Conservation (phyloP, 2,888 invertebrate genomes). For the Thyatira batis region DNA sequence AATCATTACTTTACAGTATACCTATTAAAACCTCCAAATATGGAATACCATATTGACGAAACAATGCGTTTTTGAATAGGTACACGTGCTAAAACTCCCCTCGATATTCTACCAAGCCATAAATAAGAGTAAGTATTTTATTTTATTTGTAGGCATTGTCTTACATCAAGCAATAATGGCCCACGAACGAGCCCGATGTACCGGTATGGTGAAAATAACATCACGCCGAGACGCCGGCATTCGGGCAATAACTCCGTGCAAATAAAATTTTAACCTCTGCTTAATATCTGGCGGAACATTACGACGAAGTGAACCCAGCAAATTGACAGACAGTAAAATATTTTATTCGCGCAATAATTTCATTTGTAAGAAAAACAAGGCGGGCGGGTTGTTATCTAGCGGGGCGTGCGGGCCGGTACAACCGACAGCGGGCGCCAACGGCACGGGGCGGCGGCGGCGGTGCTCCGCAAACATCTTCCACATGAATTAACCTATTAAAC, state of each 20-base stretch:
- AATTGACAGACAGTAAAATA: slow-evolving; percentile 82
- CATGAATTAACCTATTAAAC: slow-evolving; percentile 79
- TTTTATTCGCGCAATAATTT: slow-evolving; percentile 80
- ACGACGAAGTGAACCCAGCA: slow-evolving; percentile 60
- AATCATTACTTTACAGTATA: not conserved
- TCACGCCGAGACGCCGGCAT: slow-evolving; percentile 54
- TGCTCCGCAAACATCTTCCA: slow-evolving; percentile 70
- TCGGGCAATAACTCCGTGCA: slow-evolving; percentile 65
- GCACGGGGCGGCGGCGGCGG: slow-evolving; percentile 36
- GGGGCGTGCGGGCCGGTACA: slow-evolving; percentile 14
- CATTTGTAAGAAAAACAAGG: slow-evolving; percentile 78
- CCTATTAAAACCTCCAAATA: not conserved
- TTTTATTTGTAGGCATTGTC: slow-evolving; percentile 72
- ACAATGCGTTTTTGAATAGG: not conserved
- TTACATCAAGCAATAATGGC: slow-evolving; percentile 66
- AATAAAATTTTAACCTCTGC: slow-evolving; percentile 81
- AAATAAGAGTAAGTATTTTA: slow-evolving; percentile 59
- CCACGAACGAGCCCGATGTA: slow-evolving; percentile 54
- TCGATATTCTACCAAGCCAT: slow-evolving; percentile 45
- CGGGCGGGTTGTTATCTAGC: slow-evolving; percentile 26
- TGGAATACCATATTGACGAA: not conserved
- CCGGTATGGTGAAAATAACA: slow-evolving; percentile 57
- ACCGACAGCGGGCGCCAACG: slow-evolving; percentile 21
- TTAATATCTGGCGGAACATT: slow-evolving; percentile 73
- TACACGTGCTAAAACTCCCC: not conserved